A percentile compares a stretch with the other conserved stretches of the same genome.
phyloP scores from a whole-genome alignment of 2,113 vertebrate genomes.

The Eretmochelys imbricata region DNA sequence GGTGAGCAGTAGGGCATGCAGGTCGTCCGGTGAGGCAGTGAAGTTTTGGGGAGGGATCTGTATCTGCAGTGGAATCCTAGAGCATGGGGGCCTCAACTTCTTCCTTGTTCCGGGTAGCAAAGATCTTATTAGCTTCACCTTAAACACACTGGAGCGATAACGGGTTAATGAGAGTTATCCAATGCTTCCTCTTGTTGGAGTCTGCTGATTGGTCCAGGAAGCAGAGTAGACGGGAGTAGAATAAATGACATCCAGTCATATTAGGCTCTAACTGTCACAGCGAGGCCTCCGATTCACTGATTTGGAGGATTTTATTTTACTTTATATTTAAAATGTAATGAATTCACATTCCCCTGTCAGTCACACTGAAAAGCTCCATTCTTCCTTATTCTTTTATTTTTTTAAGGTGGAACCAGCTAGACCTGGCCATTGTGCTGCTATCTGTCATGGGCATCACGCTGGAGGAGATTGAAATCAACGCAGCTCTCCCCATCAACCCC shows the following conservation, averaged over 20 bases:
- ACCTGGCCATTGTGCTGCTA: slow-evolving; percentile 95
- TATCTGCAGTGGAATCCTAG: background rate
- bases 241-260: background rate
- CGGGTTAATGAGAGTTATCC: background rate
- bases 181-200: slow-evolving; percentile 17
- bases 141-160: background rate
- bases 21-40: fast-evolving
- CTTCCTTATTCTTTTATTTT: slow-evolving; percentile 2
- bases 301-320: background rate
- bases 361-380: slow-evolving; percentile 4
- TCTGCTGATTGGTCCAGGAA: slow-evolving; percentile 32
- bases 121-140: background rate
- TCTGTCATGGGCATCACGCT: slow-evolving; percentile 96
- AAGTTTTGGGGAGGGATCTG: background rate
- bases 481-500: slow-evolving; percentile 96
- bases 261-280: slow-evolving; percentile 7
- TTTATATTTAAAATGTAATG: background rate
- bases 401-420: slow-evolving; percentile 95
- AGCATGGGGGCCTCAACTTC: background rate
- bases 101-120: background rate
- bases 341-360: background rate
- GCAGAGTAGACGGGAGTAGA: background rate
- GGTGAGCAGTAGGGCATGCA: slow-evolving; percentile 75
- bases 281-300: background rate
- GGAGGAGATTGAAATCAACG: slow-evolving; percentile 97